Base-by-base conservation (phyloP, 2,888 invertebrate species). In the Polydrusus tereticollis region DNA sequence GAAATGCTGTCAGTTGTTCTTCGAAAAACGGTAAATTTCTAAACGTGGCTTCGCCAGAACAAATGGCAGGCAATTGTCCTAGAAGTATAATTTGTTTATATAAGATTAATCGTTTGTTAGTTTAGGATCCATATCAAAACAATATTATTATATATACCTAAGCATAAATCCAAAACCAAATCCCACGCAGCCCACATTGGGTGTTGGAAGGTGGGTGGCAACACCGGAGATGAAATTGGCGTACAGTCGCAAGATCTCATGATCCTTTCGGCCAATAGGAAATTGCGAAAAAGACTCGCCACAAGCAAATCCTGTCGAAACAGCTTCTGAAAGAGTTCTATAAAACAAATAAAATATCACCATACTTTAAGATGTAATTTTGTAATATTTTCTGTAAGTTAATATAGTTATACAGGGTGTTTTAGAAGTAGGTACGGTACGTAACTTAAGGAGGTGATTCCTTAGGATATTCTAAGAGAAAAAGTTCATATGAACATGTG, bases 171-270 rank as follows among this genome's bases (percentile, higher is more conserved):
- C 77, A 99, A 89, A 12, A 98, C 96, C 81, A 97, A 89, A 86
- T 99, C 99, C 99, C 99, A 99, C 1, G 99, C 96, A 83, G 94
- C 92, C 98, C 98, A 96, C 93, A 96, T 95, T 67, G 94, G 92
- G 86, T 96, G 96, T 82, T 93, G 88, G 76, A 93, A 94, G 67
- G 98, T 97, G 20, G 96, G 91, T 20, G 99, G 99, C 81, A 99
- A 88, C 75, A 92, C 90, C 0, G 99, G 99, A 79, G 90, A 90
- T 52, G 97, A 97, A 55, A 98, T 93, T n/a, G 99, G 99, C 65
- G 94, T 95, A 86, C 99, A 99, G 87, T 98, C 98, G 86, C 98
- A 98, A 23, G 96, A 96, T 63, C 96, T 90, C 89, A 99, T 92
- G 77, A 99, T 96, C 77, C 99, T 89, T 83, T 99, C 98, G 0